Percentiles rank a stretch among this genome's conserved stretches.
Evolutionary conservation across 2,797 vertebrate species (phyloP).

Genomic region (Sorex maritimensis): DNA sequence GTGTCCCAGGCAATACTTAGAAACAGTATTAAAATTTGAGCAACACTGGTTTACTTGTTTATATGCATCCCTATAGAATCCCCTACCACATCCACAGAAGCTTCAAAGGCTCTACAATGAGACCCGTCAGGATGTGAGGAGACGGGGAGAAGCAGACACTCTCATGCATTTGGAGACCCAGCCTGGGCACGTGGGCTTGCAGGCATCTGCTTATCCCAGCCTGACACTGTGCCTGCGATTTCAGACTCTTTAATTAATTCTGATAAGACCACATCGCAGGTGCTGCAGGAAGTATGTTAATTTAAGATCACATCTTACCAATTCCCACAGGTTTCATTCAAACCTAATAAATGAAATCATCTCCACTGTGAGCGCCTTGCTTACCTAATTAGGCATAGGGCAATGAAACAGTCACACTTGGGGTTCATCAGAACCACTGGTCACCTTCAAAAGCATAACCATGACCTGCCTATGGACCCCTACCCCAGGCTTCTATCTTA

Average conservation of each 20-base stretch:
- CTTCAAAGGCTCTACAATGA: constrained; percentile 86
- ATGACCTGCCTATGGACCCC: constrained; percentile 50
- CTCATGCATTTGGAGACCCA: constrained; percentile 64
- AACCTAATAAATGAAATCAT: constrained; percentile 85
- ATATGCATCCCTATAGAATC: constrained; percentile 87
- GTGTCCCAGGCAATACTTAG: constrained; percentile 64
- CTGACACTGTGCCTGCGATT: constrained; percentile 79
- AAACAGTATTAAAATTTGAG: constrained; percentile 81
- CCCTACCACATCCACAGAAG: constrained; percentile 75
- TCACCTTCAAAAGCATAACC: constrained; percentile 76
- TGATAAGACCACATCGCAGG: constrained; percentile 82
- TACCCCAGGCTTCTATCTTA: constrained; percentile 37
- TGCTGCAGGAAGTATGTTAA: constrained; percentile 84
- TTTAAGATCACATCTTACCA: constrained; percentile 85
- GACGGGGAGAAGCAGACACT: constrained; percentile 70
- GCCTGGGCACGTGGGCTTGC: constrained; percentile 54
- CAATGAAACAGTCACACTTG: constrained; percentile 36
- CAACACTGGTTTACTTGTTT: constrained; percentile 85
- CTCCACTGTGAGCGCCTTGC: constrained; percentile 69
- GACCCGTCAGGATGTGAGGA: constrained; percentile 72
- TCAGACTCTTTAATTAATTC: constrained; percentile 88
- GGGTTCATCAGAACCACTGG: constrained; percentile 63
- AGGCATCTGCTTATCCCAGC: constrained; percentile 85
- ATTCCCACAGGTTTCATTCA: constrained; percentile 80
- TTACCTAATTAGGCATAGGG: constrained; percentile 84